Percentiles rank a stretch among this genome's conserved stretches.
Evolutionary conservation across 2,797 vertebrate species (phyloP).

Genomic region (Pogonophryne albipinna): DNA sequence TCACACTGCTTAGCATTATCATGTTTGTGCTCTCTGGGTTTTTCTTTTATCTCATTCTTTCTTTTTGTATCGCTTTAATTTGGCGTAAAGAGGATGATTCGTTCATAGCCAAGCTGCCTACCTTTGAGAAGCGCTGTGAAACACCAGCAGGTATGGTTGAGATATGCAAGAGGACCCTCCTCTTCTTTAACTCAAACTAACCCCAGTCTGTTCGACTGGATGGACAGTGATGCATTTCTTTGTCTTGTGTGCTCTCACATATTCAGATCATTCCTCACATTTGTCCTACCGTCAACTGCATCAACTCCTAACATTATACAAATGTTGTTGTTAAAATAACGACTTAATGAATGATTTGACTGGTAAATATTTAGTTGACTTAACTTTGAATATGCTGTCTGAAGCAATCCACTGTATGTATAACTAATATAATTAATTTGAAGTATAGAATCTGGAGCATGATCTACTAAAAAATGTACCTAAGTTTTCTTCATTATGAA

Average conservation of each 20-base stretch:
- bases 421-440: conserved; percentile 19
- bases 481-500: conserved; percentile 28
- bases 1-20: conserved; percentile 36
- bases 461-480: conserved; percentile 21
- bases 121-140: conserved; percentile 92
- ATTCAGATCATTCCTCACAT: conserved; percentile 25
- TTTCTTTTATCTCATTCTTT: conserved; percentile 55
- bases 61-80: conserved; percentile 55
- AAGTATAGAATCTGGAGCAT: conserved; percentile 38
- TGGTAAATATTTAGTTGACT: conserved; percentile 4
- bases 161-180: conserved; percentile 31
- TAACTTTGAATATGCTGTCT: conserved; percentile 16
- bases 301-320: conserved; percentile 46
- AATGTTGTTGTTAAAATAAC: conserved; percentile 20
- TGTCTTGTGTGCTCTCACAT: conserved; percentile 16
- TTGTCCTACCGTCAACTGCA: conserved; percentile 11
- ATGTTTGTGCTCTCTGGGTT: conserved; percentile 65
- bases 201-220: conserved; percentile 36
- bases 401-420: conserved; percentile 7
- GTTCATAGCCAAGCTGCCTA: conserved; percentile 90
- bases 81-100: conserved; percentile 85
- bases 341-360: conserved; percentile 24
- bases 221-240: conserved; percentile 34
- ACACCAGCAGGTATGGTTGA: conserved; percentile 90
- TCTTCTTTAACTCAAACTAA: conserved; percentile 59